Conservation (phyloP, 2,888 invertebrate genomes). For the Tipula vernalis region DNA sequence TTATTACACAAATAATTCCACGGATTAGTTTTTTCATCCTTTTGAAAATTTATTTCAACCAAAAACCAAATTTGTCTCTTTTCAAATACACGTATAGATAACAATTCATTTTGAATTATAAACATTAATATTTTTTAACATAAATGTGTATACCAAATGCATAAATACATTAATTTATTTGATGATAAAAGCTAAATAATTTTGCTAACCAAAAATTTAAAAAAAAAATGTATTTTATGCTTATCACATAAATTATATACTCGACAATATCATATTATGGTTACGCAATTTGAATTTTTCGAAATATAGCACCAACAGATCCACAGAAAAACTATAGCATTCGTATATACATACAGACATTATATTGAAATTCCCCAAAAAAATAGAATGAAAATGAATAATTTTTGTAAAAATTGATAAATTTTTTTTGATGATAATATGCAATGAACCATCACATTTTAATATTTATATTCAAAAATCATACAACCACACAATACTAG, state of each 20-base stretch:
- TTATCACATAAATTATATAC: neutral
- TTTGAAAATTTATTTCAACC: neutral
- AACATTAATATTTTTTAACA: neutral
- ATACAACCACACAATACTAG: neutral
- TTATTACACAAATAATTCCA: neutral
- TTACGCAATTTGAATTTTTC: neutral
- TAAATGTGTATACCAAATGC: neutral
- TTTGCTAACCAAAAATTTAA: neutral
- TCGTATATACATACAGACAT: neutral
- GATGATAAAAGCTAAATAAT: constrained; percentile 4
- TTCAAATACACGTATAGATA: neutral
- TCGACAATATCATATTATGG: neutral
- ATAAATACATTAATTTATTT: neutral
- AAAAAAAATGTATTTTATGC: neutral
- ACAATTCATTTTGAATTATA: neutral
- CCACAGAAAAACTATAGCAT: neutral
- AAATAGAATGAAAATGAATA: neutral
- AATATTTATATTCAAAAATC: neutral
- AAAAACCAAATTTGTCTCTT: neutral
- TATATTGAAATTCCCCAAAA: neutral
- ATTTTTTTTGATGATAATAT: neutral
- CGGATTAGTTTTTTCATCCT: neutral
- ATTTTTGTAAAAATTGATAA: neutral
- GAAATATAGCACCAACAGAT: neutral
- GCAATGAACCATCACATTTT: neutral